Evolutionary conservation across 2,797 vertebrate genomes (phyloP).

Genomic region (Sebastes matsubarae): DNA sequence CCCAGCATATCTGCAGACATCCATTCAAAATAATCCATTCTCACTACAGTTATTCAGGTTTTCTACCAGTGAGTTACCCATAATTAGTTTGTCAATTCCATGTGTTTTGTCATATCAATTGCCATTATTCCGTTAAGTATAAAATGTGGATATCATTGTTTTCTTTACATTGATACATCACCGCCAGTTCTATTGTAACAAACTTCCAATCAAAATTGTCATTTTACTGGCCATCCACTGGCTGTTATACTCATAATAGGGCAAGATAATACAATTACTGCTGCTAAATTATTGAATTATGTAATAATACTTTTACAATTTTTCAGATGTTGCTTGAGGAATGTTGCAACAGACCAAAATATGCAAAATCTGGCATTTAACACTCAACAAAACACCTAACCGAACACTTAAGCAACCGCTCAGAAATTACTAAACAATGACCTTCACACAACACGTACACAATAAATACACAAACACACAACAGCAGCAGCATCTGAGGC

Average conservation of each 20-base stretch:
- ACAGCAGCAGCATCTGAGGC: background rate
- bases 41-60: background rate
- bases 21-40: background rate
- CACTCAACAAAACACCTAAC: background rate
- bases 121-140: background rate
- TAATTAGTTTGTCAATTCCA: background rate
- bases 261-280: background rate
- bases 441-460: conserved; percentile 7
- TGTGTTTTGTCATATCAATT: background rate
- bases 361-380: background rate
- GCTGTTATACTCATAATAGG: background rate
- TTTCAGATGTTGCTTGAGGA: background rate
- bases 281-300: background rate
- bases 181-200: background rate
- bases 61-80: background rate
- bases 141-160: background rate
- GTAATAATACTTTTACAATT: background rate
- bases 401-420: background rate
- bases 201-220: background rate
- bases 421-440: background rate
- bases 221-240: background rate
- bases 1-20: conserved; percentile 1
- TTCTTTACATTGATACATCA: background rate
- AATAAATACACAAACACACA: conserved; percentile 22
- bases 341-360: background rate